A percentile compares a stretch with the other conserved stretches of the same genome.
phyloP scores from a whole-genome alignment of 2,113 vertebrate genomes.

The Atractosteus spatula region DNA sequence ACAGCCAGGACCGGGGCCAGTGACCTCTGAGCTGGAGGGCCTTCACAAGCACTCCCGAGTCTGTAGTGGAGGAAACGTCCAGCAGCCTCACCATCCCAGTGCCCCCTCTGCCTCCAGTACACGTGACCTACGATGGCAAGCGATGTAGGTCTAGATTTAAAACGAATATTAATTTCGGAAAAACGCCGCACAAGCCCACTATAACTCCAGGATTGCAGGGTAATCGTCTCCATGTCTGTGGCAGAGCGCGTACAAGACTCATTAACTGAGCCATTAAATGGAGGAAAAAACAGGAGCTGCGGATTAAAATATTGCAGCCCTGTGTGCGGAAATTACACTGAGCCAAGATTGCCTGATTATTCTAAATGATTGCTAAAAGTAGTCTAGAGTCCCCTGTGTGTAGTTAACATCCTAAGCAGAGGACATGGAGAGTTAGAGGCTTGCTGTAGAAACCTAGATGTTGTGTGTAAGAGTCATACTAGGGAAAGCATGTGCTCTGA shows the following conservation, averaged over 20 bases:
- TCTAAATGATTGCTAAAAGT: constrained; percentile 19
- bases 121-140: no score
- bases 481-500: constrained; percentile 30
- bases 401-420: constrained; percentile 28
- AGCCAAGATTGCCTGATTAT: constrained; percentile 14
- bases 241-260: no score
- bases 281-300: constrained; percentile 3
- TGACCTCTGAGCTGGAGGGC: no score
- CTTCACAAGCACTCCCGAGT: no score
- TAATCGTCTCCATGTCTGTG: not conserved
- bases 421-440: constrained; percentile 22
- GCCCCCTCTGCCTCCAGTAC: no score
- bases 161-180: no score
- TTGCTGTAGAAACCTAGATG: constrained; percentile 1
- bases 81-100: no score
- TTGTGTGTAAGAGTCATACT: constrained; percentile 16
- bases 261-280: not conserved
- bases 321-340: constrained; percentile 11
- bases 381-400: constrained; percentile 22
- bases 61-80: no score
- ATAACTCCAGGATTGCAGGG: not conserved
- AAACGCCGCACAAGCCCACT: no score
- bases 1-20: no score
- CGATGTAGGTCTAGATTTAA: no score
- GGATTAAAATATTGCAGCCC: constrained; percentile 29